phyloP scores from a whole-genome alignment of 2,888 invertebrate genomes.

The Malthinus seriepunctatus region DNA sequence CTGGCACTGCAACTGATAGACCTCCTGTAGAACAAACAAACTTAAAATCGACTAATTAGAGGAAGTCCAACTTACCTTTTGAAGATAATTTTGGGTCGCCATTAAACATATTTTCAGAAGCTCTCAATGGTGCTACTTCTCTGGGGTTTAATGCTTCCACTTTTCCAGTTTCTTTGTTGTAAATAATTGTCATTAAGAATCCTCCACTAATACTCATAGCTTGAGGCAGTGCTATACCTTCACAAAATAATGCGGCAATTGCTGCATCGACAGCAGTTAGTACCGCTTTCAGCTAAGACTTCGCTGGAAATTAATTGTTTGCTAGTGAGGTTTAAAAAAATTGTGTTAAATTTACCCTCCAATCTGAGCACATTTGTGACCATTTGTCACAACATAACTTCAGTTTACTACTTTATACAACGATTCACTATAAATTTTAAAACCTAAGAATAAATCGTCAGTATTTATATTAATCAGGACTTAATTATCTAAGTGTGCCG shows the following conservation, averaged over 20 bases:
- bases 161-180: slow-evolving; percentile 63
- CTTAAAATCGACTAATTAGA: not conserved
- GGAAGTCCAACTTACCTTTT: slow-evolving; percentile 7
- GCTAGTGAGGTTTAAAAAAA: not conserved
- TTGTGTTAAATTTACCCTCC: slow-evolving; percentile 68
- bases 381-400: slow-evolving; percentile 78
- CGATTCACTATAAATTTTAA: too few relatives aligned
- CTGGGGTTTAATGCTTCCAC: slow-evolving; percentile 73
- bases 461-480: too few relatives aligned
- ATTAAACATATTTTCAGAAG: slow-evolving; percentile 71
- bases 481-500: too few relatives aligned
- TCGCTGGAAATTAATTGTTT: slow-evolving; percentile 55
- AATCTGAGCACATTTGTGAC: slow-evolving; percentile 72
- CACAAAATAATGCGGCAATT: slow-evolving; percentile 83
- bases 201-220: slow-evolving; percentile 91
- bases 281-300: slow-evolving; percentile 72
- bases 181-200: slow-evolving; percentile 83
- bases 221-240: slow-evolving; percentile 82
- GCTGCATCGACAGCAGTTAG: slow-evolving; percentile 87
- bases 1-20: slow-evolving; percentile 83
- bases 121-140: slow-evolving; percentile 73
- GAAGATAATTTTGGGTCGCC: slow-evolving; percentile 52
- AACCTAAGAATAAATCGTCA: too few relatives aligned
- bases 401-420: too few relatives aligned
- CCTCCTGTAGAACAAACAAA: slow-evolving; percentile 57